phyloP scores from a whole-genome alignment of 1,140 invertebrate species.

The Trichomalopsis sarcophagae region DNA sequence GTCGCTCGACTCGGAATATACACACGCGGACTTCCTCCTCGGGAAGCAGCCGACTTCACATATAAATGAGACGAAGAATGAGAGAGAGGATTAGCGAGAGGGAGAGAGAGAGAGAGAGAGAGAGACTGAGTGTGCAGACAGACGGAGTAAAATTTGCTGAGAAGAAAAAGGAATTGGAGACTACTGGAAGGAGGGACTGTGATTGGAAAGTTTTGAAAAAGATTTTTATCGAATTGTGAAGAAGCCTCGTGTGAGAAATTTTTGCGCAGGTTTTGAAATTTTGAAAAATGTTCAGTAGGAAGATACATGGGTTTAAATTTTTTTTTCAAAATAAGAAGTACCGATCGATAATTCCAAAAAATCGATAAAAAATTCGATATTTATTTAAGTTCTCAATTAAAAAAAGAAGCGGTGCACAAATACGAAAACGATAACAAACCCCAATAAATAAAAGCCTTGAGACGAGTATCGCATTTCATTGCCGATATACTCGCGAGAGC shows the following conservation, averaged over 20 bases:
- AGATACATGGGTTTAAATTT: too few species aligned
- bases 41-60: background rate
- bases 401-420: background rate
- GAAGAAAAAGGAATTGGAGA: too few species aligned
- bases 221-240: too few species aligned
- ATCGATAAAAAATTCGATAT: too few species aligned
- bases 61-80: background rate
- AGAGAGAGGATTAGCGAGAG: background rate
- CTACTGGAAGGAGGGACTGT: too few species aligned
- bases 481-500: background rate
- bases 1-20: slow-evolving; percentile 9
- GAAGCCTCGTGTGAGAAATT: too few species aligned
- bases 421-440: background rate
- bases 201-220: too few species aligned
- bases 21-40: background rate
- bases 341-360: too few species aligned
- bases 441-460: background rate
- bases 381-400: too few species aligned
- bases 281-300: too few species aligned
- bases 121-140: background rate
- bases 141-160: background rate
- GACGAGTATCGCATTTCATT: background rate
- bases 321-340: too few species aligned
- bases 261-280: too few species aligned
- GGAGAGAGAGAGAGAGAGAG: background rate